A percentile compares a stretch with the other conserved stretches of the same genome.
Conservation (phyloP, 2,113 vertebrate genomes). For the Ceyx margarethae region DNA sequence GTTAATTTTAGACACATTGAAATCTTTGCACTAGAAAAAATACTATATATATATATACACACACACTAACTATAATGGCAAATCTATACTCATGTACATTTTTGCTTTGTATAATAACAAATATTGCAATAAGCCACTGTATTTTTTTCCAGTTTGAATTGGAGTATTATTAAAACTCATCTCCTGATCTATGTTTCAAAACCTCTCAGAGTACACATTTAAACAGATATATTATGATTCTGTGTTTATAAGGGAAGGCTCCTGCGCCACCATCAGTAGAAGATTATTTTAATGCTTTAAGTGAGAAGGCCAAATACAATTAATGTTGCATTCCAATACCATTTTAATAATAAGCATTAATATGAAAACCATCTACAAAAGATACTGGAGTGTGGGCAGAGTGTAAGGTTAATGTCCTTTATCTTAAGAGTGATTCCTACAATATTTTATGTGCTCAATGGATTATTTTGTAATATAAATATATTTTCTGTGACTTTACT, state of each 20-base stretch:
- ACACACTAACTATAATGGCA: not conserved
- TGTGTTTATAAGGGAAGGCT: not conserved
- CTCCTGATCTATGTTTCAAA: not conserved
- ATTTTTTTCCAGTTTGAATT: not conserved
- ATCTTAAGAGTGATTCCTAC: not conserved
- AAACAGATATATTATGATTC: not conserved
- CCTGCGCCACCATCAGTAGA: not conserved
- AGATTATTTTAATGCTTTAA: not conserved
- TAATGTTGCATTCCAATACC: not conserved
- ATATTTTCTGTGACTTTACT: not conserved
- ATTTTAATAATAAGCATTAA: not conserved
- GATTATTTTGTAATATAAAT: not conserved
- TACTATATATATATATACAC: too few relatives aligned
- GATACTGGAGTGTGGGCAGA: not conserved
- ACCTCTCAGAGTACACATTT: not conserved
- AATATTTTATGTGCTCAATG: not conserved
- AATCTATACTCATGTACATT: not conserved
- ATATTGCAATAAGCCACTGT: not conserved
- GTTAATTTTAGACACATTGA: not conserved
- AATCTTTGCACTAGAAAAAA: not conserved
- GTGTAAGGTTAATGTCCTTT: not conserved
- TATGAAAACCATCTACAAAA: not conserved
- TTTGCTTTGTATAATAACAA: not conserved
- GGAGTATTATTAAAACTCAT: not conserved
- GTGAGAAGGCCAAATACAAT: not conserved